Evolutionary conservation across 2,888 invertebrate genomes (phyloP), one percentile per base, ranked within the genome.

Genomic region (Drosophila mimica): DNA sequence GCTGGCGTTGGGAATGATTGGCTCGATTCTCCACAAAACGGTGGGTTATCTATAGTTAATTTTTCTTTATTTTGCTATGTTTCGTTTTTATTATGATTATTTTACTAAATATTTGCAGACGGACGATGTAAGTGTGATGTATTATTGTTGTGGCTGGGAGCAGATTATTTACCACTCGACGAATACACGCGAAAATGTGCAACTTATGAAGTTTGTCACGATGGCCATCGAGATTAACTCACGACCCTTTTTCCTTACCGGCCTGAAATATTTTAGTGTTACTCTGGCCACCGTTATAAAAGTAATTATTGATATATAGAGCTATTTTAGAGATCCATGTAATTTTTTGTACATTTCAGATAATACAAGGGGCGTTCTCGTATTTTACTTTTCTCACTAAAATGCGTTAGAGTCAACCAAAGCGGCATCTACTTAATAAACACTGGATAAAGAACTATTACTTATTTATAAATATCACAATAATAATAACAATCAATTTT

Each of bases 381-480:
- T 91, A 92, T 59, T 92, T 92, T 48, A 92, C 92, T 1, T 91
- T 83, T 65, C 69, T 91, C 9, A 91, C 83, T 1, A 87, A 92
- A 1, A 72, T 92, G 51, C 92, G 90, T 28, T 86, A 64, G 71
- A 9, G 8, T 2, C 4, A 8, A 6, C 2, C 5, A 13, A 33
- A 13, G 31, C 17, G 13, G 13, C 31, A 11, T 63, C n/a, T 40
- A 25, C 2, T 1, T 15, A 20, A 43, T 5, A 20, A 43, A 20
- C 20, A 6, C 11, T 3, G 43, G 11, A 43, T 43, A 20, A 43
- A 11, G 1, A 43, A 43, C 20, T 20, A 43, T 5, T 43, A 20
- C 5, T 20, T 2, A 43, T 43, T 11, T 20, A 43, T 43, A 43
- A 20, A 46, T 46, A 20, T 15, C 25, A 25, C 25, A 46, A 46